Conservation (phyloP, 2,113 vertebrate species). For the Sturnira hondurensis region DNA sequence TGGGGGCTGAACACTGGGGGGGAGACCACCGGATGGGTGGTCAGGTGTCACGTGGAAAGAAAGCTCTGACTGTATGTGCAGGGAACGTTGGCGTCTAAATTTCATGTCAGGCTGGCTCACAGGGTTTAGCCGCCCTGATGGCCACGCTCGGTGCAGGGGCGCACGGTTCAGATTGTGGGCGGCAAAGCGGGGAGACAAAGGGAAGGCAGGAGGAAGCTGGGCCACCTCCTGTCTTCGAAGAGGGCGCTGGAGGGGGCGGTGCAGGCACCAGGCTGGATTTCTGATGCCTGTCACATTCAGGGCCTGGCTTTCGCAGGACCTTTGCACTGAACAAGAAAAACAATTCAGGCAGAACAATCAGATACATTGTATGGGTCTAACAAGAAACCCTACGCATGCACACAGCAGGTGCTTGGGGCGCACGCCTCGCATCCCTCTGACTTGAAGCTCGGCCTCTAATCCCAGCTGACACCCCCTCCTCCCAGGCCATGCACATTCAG, state of each 20-base stretch:
- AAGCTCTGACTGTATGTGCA: too few species aligned
- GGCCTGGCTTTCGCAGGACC: not conserved
- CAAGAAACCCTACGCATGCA: accelerated
- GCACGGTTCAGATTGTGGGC: accelerated
- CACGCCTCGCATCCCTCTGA: not conserved
- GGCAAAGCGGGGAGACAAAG: accelerated
- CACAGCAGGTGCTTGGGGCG: not conserved
- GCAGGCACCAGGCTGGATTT: not conserved
- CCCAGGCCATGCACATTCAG: not conserved
- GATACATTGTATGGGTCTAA: too few species aligned
- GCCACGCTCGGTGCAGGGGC: not conserved
- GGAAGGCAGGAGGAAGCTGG: accelerated
- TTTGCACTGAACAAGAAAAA: not conserved
- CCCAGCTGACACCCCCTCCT: not conserved
- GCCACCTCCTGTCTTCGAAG: too few species aligned
- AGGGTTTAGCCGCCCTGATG: accelerated
- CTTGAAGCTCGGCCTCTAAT: not conserved
- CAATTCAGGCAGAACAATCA: accelerated
- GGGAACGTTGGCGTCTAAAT: not conserved
- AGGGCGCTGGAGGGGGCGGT: accelerated
- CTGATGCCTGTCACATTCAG: not conserved
- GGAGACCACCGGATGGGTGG: too few species aligned
- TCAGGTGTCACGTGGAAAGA: too few species aligned
- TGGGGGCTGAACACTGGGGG: not conserved
- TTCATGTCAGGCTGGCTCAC: accelerated